Conservation (phyloP, 2,797 vertebrate species). For the Rhinophrynus dorsalis region DNA sequence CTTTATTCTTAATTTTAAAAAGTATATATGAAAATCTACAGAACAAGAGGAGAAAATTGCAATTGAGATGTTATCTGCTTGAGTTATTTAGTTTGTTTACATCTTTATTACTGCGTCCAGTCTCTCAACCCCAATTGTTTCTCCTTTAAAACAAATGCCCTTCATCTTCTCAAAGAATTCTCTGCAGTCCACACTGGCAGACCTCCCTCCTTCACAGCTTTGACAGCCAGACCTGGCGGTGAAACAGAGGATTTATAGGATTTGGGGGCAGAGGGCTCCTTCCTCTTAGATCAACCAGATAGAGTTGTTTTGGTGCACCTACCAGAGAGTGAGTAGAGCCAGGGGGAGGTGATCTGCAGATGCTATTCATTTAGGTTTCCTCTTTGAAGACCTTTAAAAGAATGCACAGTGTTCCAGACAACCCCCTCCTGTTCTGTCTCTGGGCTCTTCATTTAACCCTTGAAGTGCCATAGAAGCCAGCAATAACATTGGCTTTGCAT, state of each 20-base stretch:
- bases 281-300: conserved; percentile 51
- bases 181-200: not conserved
- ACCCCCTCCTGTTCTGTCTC: conserved; percentile 48
- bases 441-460: too few relatives aligned
- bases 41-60: too few relatives aligned
- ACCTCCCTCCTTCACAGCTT: not conserved
- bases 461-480: too few relatives aligned
- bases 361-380: conserved; percentile 67
- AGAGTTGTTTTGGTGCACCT: conserved; percentile 24
- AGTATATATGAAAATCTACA: too few relatives aligned
- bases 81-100: too few relatives aligned
- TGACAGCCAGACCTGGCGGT: not conserved
- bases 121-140: too few relatives aligned
- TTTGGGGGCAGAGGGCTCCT: conserved; percentile 54
- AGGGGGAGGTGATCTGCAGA: conserved; percentile 58
- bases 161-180: not conserved
- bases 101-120: too few relatives aligned
- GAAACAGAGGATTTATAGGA: conserved; percentile 49
- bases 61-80: too few relatives aligned
- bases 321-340: conserved; percentile 47
- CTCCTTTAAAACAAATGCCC: not conserved
- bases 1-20: too few relatives aligned
- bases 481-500: conserved; percentile 14
- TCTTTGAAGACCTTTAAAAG: conserved; percentile 64
- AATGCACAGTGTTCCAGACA: conserved; percentile 39